A percentile compares a stretch with the other conserved stretches of the same genome.
Evolutionary conservation across 1,140 invertebrate genomes (phyloP).

Genomic region (Stegodyphus dumicola): DNA sequence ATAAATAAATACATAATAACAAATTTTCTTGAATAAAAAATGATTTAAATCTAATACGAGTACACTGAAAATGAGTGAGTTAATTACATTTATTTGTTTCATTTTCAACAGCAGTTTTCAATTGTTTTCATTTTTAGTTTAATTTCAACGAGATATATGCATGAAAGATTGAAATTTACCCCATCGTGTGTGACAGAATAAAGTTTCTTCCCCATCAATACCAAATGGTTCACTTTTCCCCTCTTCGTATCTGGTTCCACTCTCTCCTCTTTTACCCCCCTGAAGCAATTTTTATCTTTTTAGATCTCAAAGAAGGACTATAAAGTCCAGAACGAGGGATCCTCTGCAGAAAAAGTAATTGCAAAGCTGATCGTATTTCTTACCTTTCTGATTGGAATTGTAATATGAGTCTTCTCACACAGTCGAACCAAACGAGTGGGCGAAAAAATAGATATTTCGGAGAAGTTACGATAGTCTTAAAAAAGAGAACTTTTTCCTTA

Average conservation of each 20-base stretch:
- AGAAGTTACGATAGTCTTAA: too few species aligned
- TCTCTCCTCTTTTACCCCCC: not conserved
- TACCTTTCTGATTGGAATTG: not conserved
- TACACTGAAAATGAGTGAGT: too few species aligned
- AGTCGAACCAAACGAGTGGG: too few species aligned
- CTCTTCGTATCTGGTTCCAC: not conserved
- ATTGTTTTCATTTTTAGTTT: too few species aligned
- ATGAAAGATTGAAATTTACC: not conserved
- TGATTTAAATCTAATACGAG: too few species aligned
- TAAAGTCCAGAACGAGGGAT: not conserved
- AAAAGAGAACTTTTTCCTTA: too few species aligned
- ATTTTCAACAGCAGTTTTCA: too few species aligned
- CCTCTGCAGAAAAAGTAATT: not conserved
- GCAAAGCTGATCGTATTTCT: not conserved
- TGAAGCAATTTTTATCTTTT: not conserved
- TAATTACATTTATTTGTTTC: too few species aligned
- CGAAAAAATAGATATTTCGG: too few species aligned
- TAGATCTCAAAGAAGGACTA: constrained; percentile 11
- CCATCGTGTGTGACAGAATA: not conserved
- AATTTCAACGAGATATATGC: too few species aligned
- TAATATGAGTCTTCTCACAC: not conserved
- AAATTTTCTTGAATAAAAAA: too few species aligned
- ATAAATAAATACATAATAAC: too few species aligned
- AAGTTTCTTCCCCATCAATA: constrained; percentile 3
- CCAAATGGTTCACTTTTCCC: not conserved